A percentile compares a stretch with the other conserved stretches of the same genome.
Conservation (phyloP, 2,888 invertebrate genomes). For the Brachyptera putata region DNA sequence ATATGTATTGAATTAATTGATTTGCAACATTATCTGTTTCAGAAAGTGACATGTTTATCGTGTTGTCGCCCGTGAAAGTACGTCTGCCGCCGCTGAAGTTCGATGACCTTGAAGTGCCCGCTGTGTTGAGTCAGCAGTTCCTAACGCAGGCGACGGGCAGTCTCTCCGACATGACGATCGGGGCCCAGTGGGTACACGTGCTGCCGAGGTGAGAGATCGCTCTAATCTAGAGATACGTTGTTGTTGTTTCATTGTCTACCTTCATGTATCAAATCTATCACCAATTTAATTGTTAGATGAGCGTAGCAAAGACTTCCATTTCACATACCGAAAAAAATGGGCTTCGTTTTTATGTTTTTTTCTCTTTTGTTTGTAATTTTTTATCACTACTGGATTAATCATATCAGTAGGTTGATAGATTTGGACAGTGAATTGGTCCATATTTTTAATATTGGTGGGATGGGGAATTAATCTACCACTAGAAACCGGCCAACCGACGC, state of each 20-base stretch:
- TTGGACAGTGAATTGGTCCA: too few relatives aligned
- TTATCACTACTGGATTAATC: too few relatives aligned
- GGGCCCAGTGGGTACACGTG: slow-evolving; percentile 37
- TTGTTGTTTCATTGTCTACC: slow-evolving; percentile 2
- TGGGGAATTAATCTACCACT: too few relatives aligned
- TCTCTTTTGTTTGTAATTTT: too few relatives aligned
- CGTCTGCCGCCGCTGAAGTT: slow-evolving; percentile 36
- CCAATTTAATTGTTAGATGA: too few relatives aligned
- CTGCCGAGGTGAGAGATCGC: slow-evolving; percentile 45
- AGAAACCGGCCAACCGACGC: too few relatives aligned
- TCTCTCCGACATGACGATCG: slow-evolving; percentile 17
- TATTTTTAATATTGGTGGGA: too few relatives aligned
- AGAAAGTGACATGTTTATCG: slow-evolving; percentile 30
- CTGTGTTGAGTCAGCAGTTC: slow-evolving; percentile 15
- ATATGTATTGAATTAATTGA: not conserved
- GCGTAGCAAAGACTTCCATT: too few relatives aligned
- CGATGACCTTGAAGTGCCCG: slow-evolving; percentile 35
- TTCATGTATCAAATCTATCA: slow-evolving; percentile 1
- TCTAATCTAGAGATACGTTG: too few relatives aligned
- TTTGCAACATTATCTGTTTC: slow-evolving; percentile 1
- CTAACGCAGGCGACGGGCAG: not conserved
- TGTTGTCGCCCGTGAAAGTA: slow-evolving; percentile 31
- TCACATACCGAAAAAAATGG: too few relatives aligned
- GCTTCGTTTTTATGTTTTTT: too few relatives aligned
- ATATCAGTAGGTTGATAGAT: too few relatives aligned